Evolutionary conservation across 2,113 vertebrate species (phyloP), one percentile per base, ranked within the genome.

Genomic region (Grus americana): DNA sequence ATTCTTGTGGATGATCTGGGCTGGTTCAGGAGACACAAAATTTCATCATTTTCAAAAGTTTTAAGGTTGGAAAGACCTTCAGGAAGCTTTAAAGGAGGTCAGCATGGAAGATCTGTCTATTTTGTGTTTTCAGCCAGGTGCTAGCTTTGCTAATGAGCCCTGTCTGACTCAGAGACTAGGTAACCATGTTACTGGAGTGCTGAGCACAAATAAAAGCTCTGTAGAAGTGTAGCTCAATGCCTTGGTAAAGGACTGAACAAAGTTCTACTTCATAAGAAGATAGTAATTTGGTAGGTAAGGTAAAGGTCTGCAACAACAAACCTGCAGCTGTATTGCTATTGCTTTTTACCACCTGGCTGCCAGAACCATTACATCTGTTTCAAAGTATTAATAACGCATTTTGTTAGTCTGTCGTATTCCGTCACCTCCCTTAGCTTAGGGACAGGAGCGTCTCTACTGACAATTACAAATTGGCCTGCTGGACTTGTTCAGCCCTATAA

Each of bases 401-500:
- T 62, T 86, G 66, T 90, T 26, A 96, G 34, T 24, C 93, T 93
- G 20, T 58, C 32, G 1, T 75, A 29, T 72, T 40, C 42, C 78
- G 40, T 74, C 16, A 24, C 16, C 58, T 38, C 14, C 40, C 19
- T 63, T 52, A 26, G 18, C 12, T 95, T 62, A 91, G 32, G 44
- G 42, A 54, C 38, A 67, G 54, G 26, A 83, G 49, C 38, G 36
- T 29, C 57, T 91, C 27, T 38, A 57, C 38, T 83, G 92, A 94
- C 73, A 90, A 70, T 81, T 91, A 92, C 30, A 95, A 83, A 81
- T 90, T 85, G 79, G 40, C 42, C 83, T 81, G 23, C 40, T 96
- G 90, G 67, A 83, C 73, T 92, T 21, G 17, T 75, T 95, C 71
- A 79, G 21, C 68, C 59, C 30, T 68, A 46, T 44, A 90, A 32